Evolutionary conservation across 2,113 vertebrate genomes (phyloP), one percentile per base, ranked within the genome.

Genomic region (Phaethon lepturus): DNA sequence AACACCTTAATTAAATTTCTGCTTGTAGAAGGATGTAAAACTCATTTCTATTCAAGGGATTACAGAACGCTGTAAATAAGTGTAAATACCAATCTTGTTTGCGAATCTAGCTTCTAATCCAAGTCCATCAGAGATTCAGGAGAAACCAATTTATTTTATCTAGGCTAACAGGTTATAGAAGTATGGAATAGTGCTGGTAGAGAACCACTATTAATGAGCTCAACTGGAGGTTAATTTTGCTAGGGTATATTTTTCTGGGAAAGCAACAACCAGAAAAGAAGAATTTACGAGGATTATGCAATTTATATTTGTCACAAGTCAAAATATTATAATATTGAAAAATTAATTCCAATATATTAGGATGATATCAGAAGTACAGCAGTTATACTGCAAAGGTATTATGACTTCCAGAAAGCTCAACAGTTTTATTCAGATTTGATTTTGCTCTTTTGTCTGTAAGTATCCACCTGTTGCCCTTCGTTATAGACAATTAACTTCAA

Each of bases 61-160:
- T 90, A 91, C 52, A 75, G n/a, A 76, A 35, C 42, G 22, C 33
- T 40, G 62, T 79, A 79, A 80, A 88, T 74, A 86, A 80, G 35
- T 87, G 68, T 69, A 90, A 94, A 77, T 60, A 78, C 17, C 56
- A 87, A 62, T 55, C 63, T 64, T 95, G 22, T 88, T 88, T 90
- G 52, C 35, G 31, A 88, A 92, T 78, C 33, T 58, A 20, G 17
- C 19, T 76, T 45, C 58, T 76, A 96, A 84, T 93, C 55, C 87
- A 88, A 90, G 72, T 50, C 64, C 69, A 88, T 68, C 78, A 90
- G 85, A 94, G 49, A 88, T 84, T 92, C 59, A 84, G 29, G 29
- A 76, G 63, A 83, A 94, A 84, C n/a, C 10, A 62, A 45, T 78
- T 87, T 79, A 45, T 88, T 83, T 88, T 45, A 72, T 69, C 35